A percentile compares a stretch with the other conserved stretches of the same genome.
These are phyloP conservation scores for Bombylius major DNA, from an alignment of 2,888 invertebrate genomes.

Conservation along the genomic window DNA sequence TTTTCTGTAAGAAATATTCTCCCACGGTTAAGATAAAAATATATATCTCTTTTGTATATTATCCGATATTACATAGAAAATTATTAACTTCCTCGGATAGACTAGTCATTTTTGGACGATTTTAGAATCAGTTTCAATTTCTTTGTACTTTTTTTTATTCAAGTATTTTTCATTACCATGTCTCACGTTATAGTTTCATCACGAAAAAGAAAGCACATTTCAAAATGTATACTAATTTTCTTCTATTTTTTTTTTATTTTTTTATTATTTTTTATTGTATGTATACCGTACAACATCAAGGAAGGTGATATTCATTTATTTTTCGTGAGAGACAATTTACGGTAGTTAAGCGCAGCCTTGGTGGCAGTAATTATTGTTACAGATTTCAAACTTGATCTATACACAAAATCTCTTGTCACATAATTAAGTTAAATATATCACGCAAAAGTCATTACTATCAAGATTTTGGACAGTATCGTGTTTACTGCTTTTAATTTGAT, in stretches of 20 bases:
- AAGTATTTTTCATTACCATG: no score
- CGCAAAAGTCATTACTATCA: constrained; percentile 7
- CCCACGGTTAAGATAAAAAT: neutral
- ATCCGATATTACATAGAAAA: neutral
- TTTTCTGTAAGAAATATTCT: neutral
- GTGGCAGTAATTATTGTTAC: no score
- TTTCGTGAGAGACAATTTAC: neutral
- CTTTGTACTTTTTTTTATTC: neutral
- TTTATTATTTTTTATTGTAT: no score
- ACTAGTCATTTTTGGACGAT: neutral
- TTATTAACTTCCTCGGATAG: neutral
- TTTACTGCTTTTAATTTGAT: neutral
- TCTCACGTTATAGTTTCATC: constrained; percentile 8
- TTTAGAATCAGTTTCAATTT: neutral
- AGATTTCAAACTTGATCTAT: neutral
- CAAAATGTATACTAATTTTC: no score
- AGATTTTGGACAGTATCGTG: neutral
- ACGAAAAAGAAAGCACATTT: constrained; percentile 6
- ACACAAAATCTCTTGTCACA: constrained; percentile 1
- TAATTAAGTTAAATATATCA: constrained; percentile 7
- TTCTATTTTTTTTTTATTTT: no score
- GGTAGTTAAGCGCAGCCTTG: no score
- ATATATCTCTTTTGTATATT: neutral
- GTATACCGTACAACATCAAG: no score
- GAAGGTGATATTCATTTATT: neutral